phyloP scores from a whole-genome alignment of 2,113 vertebrate species.

The Oreotragus oreotragus region DNA sequence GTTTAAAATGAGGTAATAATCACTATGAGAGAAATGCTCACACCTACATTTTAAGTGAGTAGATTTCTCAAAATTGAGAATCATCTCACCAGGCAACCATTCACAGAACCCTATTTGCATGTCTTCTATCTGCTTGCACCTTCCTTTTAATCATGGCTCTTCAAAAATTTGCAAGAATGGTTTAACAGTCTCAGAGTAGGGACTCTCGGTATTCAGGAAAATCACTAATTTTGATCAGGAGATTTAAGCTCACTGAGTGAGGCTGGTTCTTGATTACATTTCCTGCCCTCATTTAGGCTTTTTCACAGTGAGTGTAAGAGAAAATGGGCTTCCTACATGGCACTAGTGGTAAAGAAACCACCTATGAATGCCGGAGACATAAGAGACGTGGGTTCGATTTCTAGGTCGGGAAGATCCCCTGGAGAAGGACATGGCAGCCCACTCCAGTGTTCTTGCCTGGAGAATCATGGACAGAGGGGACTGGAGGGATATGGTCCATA shows the following conservation, averaged over 20 bases:
- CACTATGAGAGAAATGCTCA: neutral
- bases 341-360: neutral
- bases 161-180: neutral
- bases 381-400: fast-evolving
- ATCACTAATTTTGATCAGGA: neutral
- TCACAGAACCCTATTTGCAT: neutral
- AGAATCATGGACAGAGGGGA: neutral
- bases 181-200: neutral
- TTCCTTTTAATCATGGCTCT: neutral
- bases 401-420: neutral
- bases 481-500: neutral
- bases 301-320: neutral
- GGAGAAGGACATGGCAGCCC: neutral
- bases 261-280: neutral
- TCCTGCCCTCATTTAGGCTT: neutral
- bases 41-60: neutral
- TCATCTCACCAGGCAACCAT: neutral
- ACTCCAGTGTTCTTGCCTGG: neutral
- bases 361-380: neutral
- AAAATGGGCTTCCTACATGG: neutral
- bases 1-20: neutral
- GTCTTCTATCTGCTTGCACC: neutral
- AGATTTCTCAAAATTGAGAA: neutral
- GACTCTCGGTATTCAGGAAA: neutral
- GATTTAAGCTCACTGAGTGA: neutral